Base-by-base conservation (phyloP, 2,113 vertebrate genomes). In the Pangasianodon hypophthalmus region DNA sequence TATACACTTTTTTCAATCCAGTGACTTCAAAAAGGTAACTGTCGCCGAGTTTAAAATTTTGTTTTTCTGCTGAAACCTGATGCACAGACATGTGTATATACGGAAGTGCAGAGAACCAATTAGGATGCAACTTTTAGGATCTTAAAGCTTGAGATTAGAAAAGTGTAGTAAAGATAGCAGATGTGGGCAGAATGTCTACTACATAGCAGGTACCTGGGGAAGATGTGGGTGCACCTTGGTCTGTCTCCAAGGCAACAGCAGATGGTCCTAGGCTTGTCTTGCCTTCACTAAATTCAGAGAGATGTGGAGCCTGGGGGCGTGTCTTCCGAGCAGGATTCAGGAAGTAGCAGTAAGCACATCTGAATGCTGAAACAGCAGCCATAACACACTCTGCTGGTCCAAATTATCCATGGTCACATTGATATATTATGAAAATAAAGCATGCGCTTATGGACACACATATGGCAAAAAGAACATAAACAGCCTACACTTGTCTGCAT, bases 291-390 rank as follows among this genome's bases (percentile, higher is more conserved):
- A 96, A 96, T 84, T 99, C 97, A 24, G 96, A 95, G 90, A 99
- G 97, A 85, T 96, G 95, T 80, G 98, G 98, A 82, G 98, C 98
- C 92, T 97, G 98, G 46, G 98, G 98, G 90, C 98, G 96, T 5
- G 96, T 99, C 96, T 97, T 99, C 93, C 97, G 97, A 85, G 98
- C 98, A 93, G 98, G 98, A 95, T 99, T 99, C 95, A 99, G 95
- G 95, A 98, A 98, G 95, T 97, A 99, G 95, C 98, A 99, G 95
- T 99, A 99, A 52, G 97, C 98, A 94, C 98, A 99, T 90, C 98
- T 96, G 95, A 99, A 99, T 62, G 98, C 98, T 99, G 94, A 91
- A 88, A 89, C 7, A 82, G 60, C 16, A 37, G 32, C 41, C 82
- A 89, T 56, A 88, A 48, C 29, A 84, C 88, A 90, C 67, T 62